Evolutionary conservation across 2,888 invertebrate species (phyloP), one percentile per base, ranked within the genome.

Genomic region (Dysmachus trigonus): DNA sequence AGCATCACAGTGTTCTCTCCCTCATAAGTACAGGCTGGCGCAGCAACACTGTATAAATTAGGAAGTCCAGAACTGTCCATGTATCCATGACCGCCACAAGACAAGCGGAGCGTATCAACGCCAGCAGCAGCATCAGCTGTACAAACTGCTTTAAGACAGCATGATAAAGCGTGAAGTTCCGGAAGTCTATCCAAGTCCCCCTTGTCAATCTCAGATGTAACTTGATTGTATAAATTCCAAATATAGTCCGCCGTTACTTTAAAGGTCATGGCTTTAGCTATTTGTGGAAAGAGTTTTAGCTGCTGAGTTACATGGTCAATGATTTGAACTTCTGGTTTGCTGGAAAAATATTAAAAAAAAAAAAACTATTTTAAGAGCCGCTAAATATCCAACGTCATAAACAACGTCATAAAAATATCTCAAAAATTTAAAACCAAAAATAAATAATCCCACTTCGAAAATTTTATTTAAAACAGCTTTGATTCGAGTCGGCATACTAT

Each of bases 71-170:
- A 96, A 83, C 95, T 93, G 84, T 95, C 94, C 96, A 97, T 96
- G 93, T 96, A 99, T 5, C 99, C 99, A 92, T 99, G 99, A 0
- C 99, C 99, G 77, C 99, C 99, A 92, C 99, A 99, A 13, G 98
- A 94, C 87, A 97, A 93, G 15, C 99, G 95, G 88, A 97, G 96
- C 13, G 94, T 94, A 92, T 99, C 98, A 35, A 98, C 95, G 62
- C 95, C 96, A 85, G 92, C 92, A 0, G 96, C 94, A 41, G 95
- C 95, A 91, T 96, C 96, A 2, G 95, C 93, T 1, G 98, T 95
- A 87, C 95, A 95, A 79, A 98, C 95, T 0, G 98, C 97, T 92
- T 99, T 99, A 87, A 99, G 92, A 89, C 98, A 98, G 90, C 98
- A 97, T 0, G 98, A 95, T 38, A 98, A 93, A 0, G 98, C 98